Evolutionary conservation across 2,888 invertebrate species (phyloP), one percentile per base, ranked within the genome.

Genomic region (Merodon equestris): DNA sequence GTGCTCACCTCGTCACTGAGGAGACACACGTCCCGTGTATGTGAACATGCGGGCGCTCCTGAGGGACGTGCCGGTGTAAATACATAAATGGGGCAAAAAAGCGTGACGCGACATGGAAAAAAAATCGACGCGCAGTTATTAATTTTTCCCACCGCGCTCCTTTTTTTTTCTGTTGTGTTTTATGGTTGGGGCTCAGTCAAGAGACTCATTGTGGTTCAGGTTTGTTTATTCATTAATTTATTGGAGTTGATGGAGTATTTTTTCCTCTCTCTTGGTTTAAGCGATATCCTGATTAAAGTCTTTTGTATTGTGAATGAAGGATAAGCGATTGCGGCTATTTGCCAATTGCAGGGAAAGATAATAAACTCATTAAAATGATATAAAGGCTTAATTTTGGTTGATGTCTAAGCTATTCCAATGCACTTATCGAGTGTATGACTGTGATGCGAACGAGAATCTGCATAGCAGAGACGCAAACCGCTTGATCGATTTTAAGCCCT

Each of bases 361-460:
- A 88, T 87, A 88, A 87, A 87, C 87, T 87, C 87, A 87, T 87
- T 87, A 88, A 87, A 86, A 84, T 86, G 86, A 87, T 88, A 86
- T 88, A 87, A 86, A 86, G 85, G 86, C 3, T 40, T 7, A 27
- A 2, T 2, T 4, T 7, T 27, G 7, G 27, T 27, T 27, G 27
- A 27, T 4, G 27, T 27, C 27, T 27, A 7, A 27, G 7, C 27
- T 27, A 27, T n/a, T n/a, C n/a, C n/a, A n/a, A n/a, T n/a, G n/a
- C n/a, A n/a, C n/a, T n/a, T n/a, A n/a, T n/a, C n/a, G n/a, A 27
- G 27, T 27, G n/a, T 27, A 7, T 27, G 27, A 27, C 7, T 27
- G 2, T 27, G 3, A 27, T 27, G 27, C 27, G 7, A 2, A 27
- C 3, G 7, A 27, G 7, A 4, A 27, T 27, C 27, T 4, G 27